Base-by-base conservation (phyloP, 2,888 invertebrate species). In the Noctua janthina region DNA sequence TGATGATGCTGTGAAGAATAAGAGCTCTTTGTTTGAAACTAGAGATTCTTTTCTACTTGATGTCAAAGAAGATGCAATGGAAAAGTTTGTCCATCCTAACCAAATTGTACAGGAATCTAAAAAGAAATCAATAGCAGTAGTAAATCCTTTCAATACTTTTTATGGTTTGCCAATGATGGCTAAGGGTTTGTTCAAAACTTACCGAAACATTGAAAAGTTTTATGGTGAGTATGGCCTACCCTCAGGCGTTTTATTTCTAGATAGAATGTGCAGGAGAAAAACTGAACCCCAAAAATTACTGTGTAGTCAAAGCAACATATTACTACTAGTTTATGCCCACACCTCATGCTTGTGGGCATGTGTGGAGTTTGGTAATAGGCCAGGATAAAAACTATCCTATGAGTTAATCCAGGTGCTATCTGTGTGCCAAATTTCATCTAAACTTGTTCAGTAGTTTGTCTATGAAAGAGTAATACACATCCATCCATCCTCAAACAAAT, bases 91-190 rank as follows among this genome's bases (percentile, higher is more conserved):
- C 74, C 80, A 87, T 51, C 78, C 77, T 46, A 88, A 87, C 76
- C 67, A 82, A 79, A 87, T 85, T 78, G 0, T 23, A 15, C 15
- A 71, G 23, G 85, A 90, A 83, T 78, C 74, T 71, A 79, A 64
- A 20, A 91, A 66, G 1, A 78, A 74, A 56, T 23, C 5, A 0
- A 76, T 90, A 71, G 75, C 84, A 51, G 87, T 79, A 67, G 74
- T 75, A n/a, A 74, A 85, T 76, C 83, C 89, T 54, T 83, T 74
- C 13, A 88, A 92, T 71, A 91, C 85, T 81, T 99, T 99, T 94
- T 99, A 98, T 97, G 99, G 98, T 0, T 95, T 99, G 66, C 98
- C 99, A 1, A 93, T 97, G 2, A 97, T 96, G 90, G 98, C 98
- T 0, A 97, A 98, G 92, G 96, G 97, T 20, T 95, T 99, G 86